Conservation (phyloP, 1,140 invertebrate genomes). For the Drosophila saltans region DNA sequence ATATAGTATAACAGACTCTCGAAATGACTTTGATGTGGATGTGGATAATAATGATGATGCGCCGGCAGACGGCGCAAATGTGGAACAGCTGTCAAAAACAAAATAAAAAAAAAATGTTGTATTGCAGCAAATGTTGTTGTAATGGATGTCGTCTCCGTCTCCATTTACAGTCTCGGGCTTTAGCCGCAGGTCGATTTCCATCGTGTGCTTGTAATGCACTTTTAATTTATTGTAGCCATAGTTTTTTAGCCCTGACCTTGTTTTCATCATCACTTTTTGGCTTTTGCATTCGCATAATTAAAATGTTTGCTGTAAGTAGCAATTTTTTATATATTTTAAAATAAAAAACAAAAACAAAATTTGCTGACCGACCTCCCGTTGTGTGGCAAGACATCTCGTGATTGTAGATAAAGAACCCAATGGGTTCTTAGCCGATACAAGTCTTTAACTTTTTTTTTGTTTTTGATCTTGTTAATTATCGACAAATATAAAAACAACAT, state of each 20-base stretch:
- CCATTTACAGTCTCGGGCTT: not conserved
- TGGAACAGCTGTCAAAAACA: slow-evolving; percentile 2
- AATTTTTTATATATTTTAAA: not conserved
- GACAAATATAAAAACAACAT: not conserved
- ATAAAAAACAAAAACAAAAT: slow-evolving; percentile 17
- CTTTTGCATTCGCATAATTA: slow-evolving; percentile 7
- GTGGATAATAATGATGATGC: not conserved
- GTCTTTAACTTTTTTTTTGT: not conserved
- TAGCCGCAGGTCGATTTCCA: slow-evolving; percentile 8
- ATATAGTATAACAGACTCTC: slow-evolving; percentile 10
- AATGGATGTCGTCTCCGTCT: slow-evolving; percentile 4
- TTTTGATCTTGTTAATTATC: not conserved
- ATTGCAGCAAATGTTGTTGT: slow-evolving; percentile 1
- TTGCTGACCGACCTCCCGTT: slow-evolving; percentile 9
- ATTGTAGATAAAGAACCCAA: not conserved
- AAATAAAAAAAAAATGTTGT: not conserved
- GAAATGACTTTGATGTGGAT: slow-evolving; percentile 11
- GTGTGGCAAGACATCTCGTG: not conserved
- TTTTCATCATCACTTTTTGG: slow-evolving; percentile 3
- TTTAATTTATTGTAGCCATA: slow-evolving; percentile 13
- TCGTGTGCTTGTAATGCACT: slow-evolving; percentile 8
- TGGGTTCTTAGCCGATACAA: not conserved
- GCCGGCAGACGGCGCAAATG: slow-evolving; percentile 1
- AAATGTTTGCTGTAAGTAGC: slow-evolving; percentile 13
- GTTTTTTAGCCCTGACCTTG: slow-evolving; percentile 8